phyloP scores from a whole-genome alignment of 1,140 invertebrate species.

The Drepana arcuata region DNA sequence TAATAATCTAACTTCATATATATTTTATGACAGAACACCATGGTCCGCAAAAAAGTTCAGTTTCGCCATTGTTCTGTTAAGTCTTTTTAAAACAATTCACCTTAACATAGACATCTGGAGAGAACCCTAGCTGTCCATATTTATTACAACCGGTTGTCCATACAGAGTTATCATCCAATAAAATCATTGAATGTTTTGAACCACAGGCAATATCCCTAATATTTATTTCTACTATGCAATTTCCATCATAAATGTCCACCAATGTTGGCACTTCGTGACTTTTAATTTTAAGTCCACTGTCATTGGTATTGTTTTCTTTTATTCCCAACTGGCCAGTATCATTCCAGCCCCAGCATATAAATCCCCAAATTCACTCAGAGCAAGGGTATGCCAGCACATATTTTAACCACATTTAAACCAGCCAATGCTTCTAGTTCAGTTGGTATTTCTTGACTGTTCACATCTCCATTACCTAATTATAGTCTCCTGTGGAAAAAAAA shows the following conservation, averaged over 20 bases:
- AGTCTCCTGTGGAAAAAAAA: slow-evolving; percentile 77
- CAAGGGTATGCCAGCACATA: slow-evolving; percentile 87
- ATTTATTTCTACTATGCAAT: slow-evolving; percentile 55
- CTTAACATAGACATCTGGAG: slow-evolving; percentile 19
- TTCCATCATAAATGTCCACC: slow-evolving; percentile 72
- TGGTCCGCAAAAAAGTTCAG: slow-evolving; percentile 35
- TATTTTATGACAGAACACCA: too few species aligned
- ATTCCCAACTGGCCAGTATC: slow-evolving; percentile 87
- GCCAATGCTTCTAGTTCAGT: slow-evolving; percentile 79
- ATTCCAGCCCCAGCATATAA: slow-evolving; percentile 96
- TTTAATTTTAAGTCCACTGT: slow-evolving; percentile 10
- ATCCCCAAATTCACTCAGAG: slow-evolving; percentile 82
- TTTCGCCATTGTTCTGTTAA: slow-evolving; percentile 17
- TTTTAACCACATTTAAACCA: slow-evolving; percentile 79
- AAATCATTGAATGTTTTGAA: slow-evolving; percentile 76
- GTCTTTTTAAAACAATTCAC: slow-evolving; percentile 36
- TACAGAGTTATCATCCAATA: slow-evolving; percentile 74
- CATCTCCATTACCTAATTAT: slow-evolving; percentile 84
- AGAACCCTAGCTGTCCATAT: slow-evolving; percentile 79
- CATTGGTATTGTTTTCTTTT: slow-evolving; percentile 27
- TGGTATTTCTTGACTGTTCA: slow-evolving; percentile 76
- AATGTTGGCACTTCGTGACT: slow-evolving; percentile 68
- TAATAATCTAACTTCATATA: too few species aligned
- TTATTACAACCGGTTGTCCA: slow-evolving; percentile 83
- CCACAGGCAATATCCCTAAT: slow-evolving; percentile 78